Base-by-base conservation (phyloP, 2,797 vertebrate species). In the Malacoctenus gilli region DNA sequence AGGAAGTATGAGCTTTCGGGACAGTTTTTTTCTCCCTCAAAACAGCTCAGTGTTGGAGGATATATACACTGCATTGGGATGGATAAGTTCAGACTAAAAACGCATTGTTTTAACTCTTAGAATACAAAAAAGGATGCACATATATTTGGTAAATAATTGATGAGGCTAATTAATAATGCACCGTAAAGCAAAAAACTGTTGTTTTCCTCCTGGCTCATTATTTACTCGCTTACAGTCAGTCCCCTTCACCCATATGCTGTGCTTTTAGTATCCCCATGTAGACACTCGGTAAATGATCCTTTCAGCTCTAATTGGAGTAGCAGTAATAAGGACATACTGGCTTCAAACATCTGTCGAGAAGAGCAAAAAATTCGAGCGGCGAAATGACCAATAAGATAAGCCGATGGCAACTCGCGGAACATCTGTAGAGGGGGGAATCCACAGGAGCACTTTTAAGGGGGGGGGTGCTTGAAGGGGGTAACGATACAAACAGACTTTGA, bases 401-500 rank as follows among this genome's bases (percentile, higher is more conserved):
- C 35, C 47, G 41, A 77, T 59, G 51, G 46, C 34, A 72, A 68
- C 59, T 19, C 11, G 49, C 30, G 51, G 64, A 30, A 57, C 60
- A 37, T 79, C 62, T 70, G 40, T 23, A 47, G 52, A 81, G 51
- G 44, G 30, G n/a, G 50, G 49, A 67, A 51, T 39, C 48, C 35
- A 39, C 51, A 35, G 49, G 49, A 48, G 58, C 49, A 42, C 59
- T 55, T 75, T 49, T 52, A 39, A 53, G 38, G 21, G 59, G 51
- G 56, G 38, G 19, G 59, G 51, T 60, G 59, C 65, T 79, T 62
- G 62, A 51, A 75, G 50, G 63, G 50, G 46, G 48, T 54, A 19
- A 70, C 21, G 36, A 64, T 55, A 58, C 63, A 77, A 62, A 72
- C 44, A 28, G 37, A 46, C 59, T 77, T 72, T 68, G 69, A 79